Evolutionary conservation across 2,888 invertebrate species (phyloP).

Genomic region (Siphlonurus alternatus): DNA sequence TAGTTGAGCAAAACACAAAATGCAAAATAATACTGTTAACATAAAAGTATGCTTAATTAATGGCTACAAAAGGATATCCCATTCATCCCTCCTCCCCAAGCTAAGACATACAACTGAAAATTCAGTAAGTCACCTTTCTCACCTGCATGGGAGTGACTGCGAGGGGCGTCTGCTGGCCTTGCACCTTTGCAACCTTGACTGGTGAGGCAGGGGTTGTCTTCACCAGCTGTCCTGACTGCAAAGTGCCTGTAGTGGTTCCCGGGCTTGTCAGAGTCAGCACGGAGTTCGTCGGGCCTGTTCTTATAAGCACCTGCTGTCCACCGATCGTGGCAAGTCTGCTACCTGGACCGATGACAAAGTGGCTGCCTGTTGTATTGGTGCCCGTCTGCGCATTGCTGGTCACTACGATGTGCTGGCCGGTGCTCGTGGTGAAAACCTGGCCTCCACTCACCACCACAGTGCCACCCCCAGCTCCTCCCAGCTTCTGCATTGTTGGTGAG

Average conservation of each 20-base stretch:
- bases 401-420: slow-evolving; percentile 15
- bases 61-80: too few relatives aligned
- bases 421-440: slow-evolving; percentile 21
- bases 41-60: too few relatives aligned
- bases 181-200: neutral
- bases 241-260: slow-evolving; percentile 10
- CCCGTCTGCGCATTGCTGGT: slow-evolving; percentile 13
- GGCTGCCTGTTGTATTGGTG: slow-evolving; percentile 30
- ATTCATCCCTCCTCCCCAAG: neutral
- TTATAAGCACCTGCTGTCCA: slow-evolving; percentile 69
- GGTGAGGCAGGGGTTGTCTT: slow-evolving; percentile 11
- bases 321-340: slow-evolving; percentile 69
- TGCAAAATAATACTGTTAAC: too few relatives aligned
- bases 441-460: slow-evolving; percentile 26
- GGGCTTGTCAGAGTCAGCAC: slow-evolving; percentile 7
- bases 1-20: too few relatives aligned
- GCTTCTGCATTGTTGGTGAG: slow-evolving; percentile 27
- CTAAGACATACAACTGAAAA: neutral
- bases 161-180: neutral
- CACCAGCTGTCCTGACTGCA: slow-evolving; percentile 15
- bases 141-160: neutral
- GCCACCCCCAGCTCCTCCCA: slow-evolving; percentile 18
- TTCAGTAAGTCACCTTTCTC: too few relatives aligned
- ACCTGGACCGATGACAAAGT: slow-evolving; percentile 57
- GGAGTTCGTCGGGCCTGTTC: slow-evolving; percentile 28